Percentiles rank a stretch among this genome's conserved stretches.
These are phyloP conservation scores for Apotomis capreana DNA, from an alignment of 2,888 invertebrate species.

Conservation along the genomic window DNA sequence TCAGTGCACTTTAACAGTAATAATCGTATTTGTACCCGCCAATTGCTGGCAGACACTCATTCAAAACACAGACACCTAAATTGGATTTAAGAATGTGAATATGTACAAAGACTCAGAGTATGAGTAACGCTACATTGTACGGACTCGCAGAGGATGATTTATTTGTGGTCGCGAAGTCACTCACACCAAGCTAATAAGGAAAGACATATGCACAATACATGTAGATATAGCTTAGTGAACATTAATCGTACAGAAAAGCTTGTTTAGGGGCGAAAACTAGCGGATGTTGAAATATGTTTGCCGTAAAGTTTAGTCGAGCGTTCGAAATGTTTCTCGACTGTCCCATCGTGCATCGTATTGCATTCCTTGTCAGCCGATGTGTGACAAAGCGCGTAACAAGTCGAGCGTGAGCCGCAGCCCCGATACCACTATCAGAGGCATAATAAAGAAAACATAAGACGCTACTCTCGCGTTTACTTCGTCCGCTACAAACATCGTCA, in stretches of 20 bases:
- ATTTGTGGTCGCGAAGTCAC: constrained; percentile 29
- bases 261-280: not conserved
- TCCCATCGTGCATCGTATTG: constrained; percentile 48
- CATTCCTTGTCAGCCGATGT: constrained; percentile 68
- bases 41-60: constrained; percentile 19
- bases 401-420: constrained; percentile 59
- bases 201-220: constrained; percentile 2
- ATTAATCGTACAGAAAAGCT: not conserved
- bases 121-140: constrained; percentile 50
- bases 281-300: constrained; percentile 7
- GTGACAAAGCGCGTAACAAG: constrained; percentile 60
- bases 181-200: constrained; percentile 25
- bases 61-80: constrained; percentile 31
- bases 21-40: not conserved
- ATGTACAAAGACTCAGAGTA: constrained; percentile 47
- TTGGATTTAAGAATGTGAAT: constrained; percentile 18
- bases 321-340: constrained; percentile 17
- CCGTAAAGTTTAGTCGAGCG: constrained; percentile 20
- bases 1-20: not conserved
- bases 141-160: constrained; percentile 45
- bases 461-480: constrained; percentile 50
- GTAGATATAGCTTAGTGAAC: not conserved
- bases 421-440: constrained; percentile 57
- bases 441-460: constrained; percentile 45
- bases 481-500: constrained; percentile 65